Evolutionary conservation across 2,888 invertebrate genomes (phyloP).

Genomic region (Eupithecia centaureata): DNA sequence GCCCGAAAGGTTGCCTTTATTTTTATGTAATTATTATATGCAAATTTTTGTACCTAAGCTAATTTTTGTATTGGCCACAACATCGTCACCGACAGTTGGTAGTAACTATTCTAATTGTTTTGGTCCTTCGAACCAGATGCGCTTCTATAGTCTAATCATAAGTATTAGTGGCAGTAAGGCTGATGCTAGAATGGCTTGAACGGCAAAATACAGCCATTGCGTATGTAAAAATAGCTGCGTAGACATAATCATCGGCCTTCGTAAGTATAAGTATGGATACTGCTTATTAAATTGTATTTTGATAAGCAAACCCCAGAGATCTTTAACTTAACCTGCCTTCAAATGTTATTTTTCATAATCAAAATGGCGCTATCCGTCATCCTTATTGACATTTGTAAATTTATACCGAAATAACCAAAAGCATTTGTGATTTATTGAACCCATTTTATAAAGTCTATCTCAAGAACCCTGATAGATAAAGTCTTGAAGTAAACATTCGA

Average conservation of each 20-base stretch:
- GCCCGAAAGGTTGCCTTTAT: neutral
- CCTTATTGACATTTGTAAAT: neutral
- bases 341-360: neutral
- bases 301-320: neutral
- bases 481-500: neutral
- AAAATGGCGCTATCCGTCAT: neutral
- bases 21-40: neutral
- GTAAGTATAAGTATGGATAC: slow-evolving; percentile 14
- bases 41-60: neutral
- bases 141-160: slow-evolving; percentile 50
- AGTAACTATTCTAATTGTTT: slow-evolving; percentile 24
- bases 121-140: slow-evolving; percentile 57
- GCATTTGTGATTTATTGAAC: neutral
- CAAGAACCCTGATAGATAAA: neutral
- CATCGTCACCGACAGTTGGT: slow-evolving; percentile 20
- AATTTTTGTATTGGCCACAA: slow-evolving; percentile 2
- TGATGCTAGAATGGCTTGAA: slow-evolving; percentile 76
- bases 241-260: slow-evolving; percentile 62
- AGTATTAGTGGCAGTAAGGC: slow-evolving; percentile 63
- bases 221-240: slow-evolving; percentile 47
- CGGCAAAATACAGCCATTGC: slow-evolving; percentile 61
- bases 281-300: slow-evolving; percentile 3
- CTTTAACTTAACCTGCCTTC: too few relatives aligned
- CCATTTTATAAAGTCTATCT: neutral
- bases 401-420: neutral